These are phyloP conservation scores for Dinocampus coccinellae DNA, from an alignment of 2,888 invertebrate species.

Conservation along the genomic window DNA sequence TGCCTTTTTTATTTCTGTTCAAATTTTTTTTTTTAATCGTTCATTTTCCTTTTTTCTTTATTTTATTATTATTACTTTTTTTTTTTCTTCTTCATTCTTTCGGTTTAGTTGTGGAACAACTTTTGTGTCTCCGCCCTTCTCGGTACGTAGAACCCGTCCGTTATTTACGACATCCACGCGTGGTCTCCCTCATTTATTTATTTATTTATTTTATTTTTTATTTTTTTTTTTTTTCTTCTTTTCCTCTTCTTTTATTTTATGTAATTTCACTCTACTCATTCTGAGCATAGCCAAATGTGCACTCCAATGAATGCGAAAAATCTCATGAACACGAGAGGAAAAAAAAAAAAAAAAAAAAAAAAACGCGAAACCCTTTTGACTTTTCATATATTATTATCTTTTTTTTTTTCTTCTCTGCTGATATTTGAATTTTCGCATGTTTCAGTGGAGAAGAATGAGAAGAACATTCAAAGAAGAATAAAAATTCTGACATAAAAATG, in stretches of 20 bases:
- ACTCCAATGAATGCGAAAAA: background rate
- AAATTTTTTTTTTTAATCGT: background rate
- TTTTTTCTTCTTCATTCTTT: background rate
- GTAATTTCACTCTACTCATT: background rate
- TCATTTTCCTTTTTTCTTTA: background rate
- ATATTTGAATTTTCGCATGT: background rate
- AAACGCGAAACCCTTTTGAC: background rate
- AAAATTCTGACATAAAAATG: too few species aligned
- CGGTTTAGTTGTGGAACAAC: constrained; percentile 1
- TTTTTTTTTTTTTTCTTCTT: background rate
- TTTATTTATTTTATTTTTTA: background rate
- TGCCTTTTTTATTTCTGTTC: background rate
- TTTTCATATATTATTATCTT: background rate
- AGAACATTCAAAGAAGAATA: background rate
- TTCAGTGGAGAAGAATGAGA: background rate
- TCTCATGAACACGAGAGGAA: background rate
- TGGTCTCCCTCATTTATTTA: constrained; percentile 2
- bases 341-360: background rate
- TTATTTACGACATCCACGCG: constrained; percentile 13
- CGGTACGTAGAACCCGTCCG: constrained; percentile 2
- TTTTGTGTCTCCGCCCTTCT: background rate
- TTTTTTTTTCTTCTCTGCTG: background rate
- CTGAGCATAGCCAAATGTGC: background rate
- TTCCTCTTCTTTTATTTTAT: background rate
- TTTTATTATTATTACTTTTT: background rate